phyloP scores from a whole-genome alignment of 2,888 invertebrate genomes.

The Philereme transversata region DNA sequence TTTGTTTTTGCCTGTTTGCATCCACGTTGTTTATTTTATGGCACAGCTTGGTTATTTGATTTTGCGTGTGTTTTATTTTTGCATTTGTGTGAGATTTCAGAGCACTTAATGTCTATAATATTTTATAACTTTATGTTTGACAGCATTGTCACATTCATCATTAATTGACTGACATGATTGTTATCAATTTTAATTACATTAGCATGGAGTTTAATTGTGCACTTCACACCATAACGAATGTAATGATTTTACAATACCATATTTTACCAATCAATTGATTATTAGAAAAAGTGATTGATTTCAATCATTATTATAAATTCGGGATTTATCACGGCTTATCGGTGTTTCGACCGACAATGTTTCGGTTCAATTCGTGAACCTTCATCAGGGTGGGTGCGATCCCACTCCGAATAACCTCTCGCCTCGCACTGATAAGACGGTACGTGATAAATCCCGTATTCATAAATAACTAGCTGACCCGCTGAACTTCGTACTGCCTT shows the following conservation, averaged over 20 bases:
- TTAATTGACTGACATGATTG: slow-evolving; percentile 29
- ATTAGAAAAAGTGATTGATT: no score
- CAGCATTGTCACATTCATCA: slow-evolving; percentile 27
- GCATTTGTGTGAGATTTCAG: slow-evolving; percentile 43
- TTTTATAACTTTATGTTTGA: slow-evolving; percentile 23
- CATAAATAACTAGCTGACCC: no score
- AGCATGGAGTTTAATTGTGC: slow-evolving; percentile 26
- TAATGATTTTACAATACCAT: background rate
- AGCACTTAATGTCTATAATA: slow-evolving; percentile 37
- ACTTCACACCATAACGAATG: slow-evolving; percentile 10
- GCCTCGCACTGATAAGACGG: no score
- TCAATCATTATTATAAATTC: no score
- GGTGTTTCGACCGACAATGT: no score
- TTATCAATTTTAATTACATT: slow-evolving; percentile 30
- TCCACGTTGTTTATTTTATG: slow-evolving; percentile 59
- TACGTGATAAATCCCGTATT: no score
- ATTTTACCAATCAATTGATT: background rate
- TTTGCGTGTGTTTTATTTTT: slow-evolving; percentile 42
- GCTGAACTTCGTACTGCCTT: no score
- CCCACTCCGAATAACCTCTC: no score
- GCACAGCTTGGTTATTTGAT: slow-evolving; percentile 64
- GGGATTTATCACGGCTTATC: no score
- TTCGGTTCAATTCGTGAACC: no score
- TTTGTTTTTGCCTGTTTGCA: slow-evolving; percentile 73
- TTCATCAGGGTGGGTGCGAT: no score